A percentile compares a stretch with the other conserved stretches of the same genome.
These are phyloP conservation scores for Pristionchus arcanus DNA, from an alignment of 2,888 invertebrate species.

Conservation along the genomic window DNA sequence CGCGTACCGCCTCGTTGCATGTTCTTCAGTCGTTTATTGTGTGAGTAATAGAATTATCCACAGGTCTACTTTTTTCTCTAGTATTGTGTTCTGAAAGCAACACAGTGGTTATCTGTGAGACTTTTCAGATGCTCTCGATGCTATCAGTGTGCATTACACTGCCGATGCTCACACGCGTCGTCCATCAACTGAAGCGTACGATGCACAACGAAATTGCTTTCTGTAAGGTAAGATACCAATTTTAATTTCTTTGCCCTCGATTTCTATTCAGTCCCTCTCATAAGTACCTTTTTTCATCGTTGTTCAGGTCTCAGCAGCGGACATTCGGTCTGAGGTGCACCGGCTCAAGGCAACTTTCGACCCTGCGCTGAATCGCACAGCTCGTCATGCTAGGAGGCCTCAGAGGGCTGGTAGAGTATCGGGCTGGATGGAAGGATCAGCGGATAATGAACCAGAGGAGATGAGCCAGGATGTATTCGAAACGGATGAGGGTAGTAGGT, in stretches of 20 bases:
- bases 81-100: too few relatives aligned
- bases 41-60: neutral
- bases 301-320: slow-evolving; percentile 74
- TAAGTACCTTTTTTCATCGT: too few relatives aligned
- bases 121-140: neutral
- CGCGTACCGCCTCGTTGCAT: neutral
- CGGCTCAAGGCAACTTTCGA: slow-evolving; percentile 68
- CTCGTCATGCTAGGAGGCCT: slow-evolving; percentile 65
- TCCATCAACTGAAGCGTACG: neutral
- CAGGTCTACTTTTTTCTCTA: neutral
- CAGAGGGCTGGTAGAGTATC: neutral
- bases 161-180: neutral
- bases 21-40: neutral
- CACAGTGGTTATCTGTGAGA: neutral
- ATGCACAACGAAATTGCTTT: neutral
- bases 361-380: slow-evolving; percentile 65
- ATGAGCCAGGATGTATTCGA: neutral
- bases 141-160: neutral
- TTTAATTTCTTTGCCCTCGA: too few relatives aligned
- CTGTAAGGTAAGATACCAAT: neutral
- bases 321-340: slow-evolving; percentile 78
- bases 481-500: neutral
- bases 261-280: neutral
- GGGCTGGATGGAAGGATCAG: neutral
- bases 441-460: neutral